Percentiles rank a stretch among this genome's conserved stretches.
Conservation (phyloP, 1,140 invertebrate species). For the Octopus bimaculoides region DNA sequence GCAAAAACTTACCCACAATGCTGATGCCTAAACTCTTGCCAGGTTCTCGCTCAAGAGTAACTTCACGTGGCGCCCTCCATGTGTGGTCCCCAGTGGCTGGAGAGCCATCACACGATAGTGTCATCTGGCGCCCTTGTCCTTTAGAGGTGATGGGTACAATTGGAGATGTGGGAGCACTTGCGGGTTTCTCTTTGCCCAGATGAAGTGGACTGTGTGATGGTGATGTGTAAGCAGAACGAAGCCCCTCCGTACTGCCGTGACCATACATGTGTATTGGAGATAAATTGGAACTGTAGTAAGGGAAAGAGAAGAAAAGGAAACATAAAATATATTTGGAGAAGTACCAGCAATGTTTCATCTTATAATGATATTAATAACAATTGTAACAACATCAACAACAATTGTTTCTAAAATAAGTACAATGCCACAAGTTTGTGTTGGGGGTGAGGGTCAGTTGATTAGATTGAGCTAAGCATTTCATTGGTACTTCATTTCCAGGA, state of each 20-base stretch:
- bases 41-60: conserved; percentile 71
- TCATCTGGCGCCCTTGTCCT: conserved; percentile 8
- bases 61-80: conserved; percentile 81
- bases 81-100: conserved; percentile 69
- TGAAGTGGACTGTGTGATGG: conserved; percentile 36
- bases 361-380: too few species aligned
- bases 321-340: too few species aligned
- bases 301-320: not conserved
- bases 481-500: too few species aligned
- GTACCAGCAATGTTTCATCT: too few species aligned
- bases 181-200: conserved; percentile 13
- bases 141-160: not conserved
- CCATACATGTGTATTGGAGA: conserved; percentile 3
- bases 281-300: not conserved
- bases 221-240: conserved; percentile 12
- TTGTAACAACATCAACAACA: too few species aligned
- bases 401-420: too few species aligned
- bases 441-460: too few species aligned
- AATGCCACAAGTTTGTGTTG: too few species aligned
- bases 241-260: not conserved
- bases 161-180: conserved; percentile 5
- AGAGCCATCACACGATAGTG: conserved; percentile 34
- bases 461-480: too few species aligned
- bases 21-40: conserved; percentile 82
- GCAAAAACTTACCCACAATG: conserved; percentile 74